Percentiles rank a stretch among this genome's conserved stretches.
Evolutionary conservation across 2,797 vertebrate species (phyloP).

Genomic region (Todus mexicanus): DNA sequence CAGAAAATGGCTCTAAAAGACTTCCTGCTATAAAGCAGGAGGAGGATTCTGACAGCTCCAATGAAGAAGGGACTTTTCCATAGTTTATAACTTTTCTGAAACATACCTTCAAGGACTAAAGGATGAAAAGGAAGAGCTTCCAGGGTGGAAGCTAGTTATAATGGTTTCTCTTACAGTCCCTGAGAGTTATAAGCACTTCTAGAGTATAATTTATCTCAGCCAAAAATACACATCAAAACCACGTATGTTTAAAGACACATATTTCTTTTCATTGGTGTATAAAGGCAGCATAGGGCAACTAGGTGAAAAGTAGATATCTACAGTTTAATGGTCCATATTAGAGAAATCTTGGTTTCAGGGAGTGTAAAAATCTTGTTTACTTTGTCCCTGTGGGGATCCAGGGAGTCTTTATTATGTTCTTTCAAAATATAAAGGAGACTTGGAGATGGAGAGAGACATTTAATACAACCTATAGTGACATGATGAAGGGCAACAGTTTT

Average conservation of each 20-base stretch:
- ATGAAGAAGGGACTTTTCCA: neutral
- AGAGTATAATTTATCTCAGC: neutral
- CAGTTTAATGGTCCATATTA: neutral
- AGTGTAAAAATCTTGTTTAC: neutral
- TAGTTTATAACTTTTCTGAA: neutral
- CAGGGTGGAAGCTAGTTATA: neutral
- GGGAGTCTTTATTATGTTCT: neutral
- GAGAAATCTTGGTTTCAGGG: neutral
- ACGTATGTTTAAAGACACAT: neutral
- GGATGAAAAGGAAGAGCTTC: neutral
- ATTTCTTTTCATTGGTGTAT: neutral
- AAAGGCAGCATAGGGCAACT: neutral
- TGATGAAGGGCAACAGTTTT: neutral
- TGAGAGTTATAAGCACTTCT: neutral
- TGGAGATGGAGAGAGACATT: neutral
- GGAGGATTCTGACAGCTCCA: neutral
- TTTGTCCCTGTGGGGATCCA: neutral
- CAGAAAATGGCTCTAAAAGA: neutral
- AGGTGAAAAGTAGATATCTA: neutral
- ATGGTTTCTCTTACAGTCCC: neutral
- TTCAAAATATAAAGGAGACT: neutral
- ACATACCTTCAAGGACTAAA: neutral
- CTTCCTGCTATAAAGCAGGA: neutral
- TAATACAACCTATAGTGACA: neutral
- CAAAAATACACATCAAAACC: slow-evolving; percentile 10